A percentile compares a stretch with the other conserved stretches of the same genome.
Evolutionary conservation across 2,888 invertebrate species (phyloP).

Genomic region (Hypomecis atomaria): DNA sequence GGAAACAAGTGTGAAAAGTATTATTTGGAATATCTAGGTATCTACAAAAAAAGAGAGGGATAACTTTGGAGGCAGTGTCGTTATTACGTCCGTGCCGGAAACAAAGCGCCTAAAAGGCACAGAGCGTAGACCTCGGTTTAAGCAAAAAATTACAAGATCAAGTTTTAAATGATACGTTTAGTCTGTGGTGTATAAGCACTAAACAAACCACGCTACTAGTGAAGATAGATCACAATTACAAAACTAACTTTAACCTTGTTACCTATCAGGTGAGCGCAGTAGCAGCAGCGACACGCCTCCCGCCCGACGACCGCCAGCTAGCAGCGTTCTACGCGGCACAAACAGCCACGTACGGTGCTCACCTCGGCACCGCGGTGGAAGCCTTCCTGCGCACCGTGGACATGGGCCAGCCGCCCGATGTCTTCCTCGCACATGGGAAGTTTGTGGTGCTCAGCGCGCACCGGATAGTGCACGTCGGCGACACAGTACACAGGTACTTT

Average conservation of each 20-base stretch:
- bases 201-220: no score
- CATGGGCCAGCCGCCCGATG: conserved; percentile 96
- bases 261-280: conserved; percentile 75
- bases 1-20: no score
- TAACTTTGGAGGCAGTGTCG: no score
- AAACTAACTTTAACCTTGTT: background rate
- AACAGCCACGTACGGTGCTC: conserved; percentile 92
- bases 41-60: no score
- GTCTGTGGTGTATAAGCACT: no score
- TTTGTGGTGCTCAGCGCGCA: conserved; percentile 97
- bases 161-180: no score
- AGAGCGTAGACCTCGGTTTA: no score
- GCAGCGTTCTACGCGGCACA: conserved; percentile 95
- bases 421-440: conserved; percentile 96
- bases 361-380: conserved; percentile 95
- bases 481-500: conserved; percentile 90
- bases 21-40: no score
- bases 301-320: conserved; percentile 92
- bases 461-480: conserved; percentile 96
- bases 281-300: conserved; percentile 82
- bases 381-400: conserved; percentile 96
- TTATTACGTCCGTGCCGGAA: no score
- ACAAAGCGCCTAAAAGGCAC: no score
- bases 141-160: no score
- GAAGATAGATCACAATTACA: no score